Conservation (phyloP, 2,113 vertebrate species). For the Heptranchias perlo region DNA sequence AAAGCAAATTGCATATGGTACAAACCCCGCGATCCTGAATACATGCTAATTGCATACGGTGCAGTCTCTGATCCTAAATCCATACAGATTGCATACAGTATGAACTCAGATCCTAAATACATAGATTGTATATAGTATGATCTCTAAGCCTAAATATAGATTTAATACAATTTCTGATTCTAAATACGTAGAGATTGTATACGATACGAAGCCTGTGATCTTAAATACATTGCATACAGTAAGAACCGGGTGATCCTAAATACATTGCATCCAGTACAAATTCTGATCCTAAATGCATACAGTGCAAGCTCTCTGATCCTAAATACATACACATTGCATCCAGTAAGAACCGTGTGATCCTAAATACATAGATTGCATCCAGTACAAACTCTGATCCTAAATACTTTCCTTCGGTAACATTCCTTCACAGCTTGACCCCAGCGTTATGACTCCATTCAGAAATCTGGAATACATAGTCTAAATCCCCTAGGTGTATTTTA, state of each 20-base stretch:
- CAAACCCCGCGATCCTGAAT: neutral
- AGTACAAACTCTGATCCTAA: neutral
- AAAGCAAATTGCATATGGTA: neutral
- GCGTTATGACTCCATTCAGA: slow-evolving; percentile 30
- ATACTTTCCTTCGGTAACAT: slow-evolving; percentile 21
- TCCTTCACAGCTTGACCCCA: slow-evolving; percentile 22
- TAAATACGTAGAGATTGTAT: neutral
- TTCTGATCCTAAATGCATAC: neutral
- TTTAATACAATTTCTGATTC: no score
- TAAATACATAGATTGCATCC: neutral
- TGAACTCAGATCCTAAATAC: neutral
- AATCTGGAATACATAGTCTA: slow-evolving; percentile 8
- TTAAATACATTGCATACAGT: neutral
- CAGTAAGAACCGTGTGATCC: neutral
- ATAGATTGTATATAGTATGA: neutral
- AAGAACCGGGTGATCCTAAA: neutral
- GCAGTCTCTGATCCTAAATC: neutral
- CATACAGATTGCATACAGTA: neutral
- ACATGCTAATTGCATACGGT: neutral
- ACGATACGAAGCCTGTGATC: neutral
- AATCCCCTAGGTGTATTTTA: slow-evolving; percentile 33
- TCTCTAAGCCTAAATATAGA: no score
- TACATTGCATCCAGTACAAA: neutral
- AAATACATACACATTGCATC: neutral
- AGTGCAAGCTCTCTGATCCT: neutral